Conservation (phyloP, 2,797 vertebrate species). For the Aulostomus chinensis region DNA sequence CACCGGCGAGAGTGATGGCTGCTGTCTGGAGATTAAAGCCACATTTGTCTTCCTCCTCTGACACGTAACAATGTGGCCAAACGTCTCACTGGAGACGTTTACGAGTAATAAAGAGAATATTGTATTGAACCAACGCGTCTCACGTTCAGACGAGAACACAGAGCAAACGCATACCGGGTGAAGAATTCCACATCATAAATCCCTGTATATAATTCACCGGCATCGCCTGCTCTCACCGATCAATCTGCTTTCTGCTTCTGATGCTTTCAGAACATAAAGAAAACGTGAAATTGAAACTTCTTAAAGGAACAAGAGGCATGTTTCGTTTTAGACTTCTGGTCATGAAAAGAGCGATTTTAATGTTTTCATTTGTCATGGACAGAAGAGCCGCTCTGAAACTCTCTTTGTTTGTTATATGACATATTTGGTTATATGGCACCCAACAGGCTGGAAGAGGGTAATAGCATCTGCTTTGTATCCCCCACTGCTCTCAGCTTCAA, state of each 20-base stretch:
- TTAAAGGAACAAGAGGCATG: neutral
- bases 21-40: conserved; percentile 38
- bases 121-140: neutral
- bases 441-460: neutral
- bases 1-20: conserved; percentile 19
- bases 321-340: neutral
- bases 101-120: neutral
- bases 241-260: neutral
- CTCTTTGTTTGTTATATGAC: conserved; percentile 6
- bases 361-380: conserved; percentile 10
- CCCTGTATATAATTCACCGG: neutral
- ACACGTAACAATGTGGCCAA: conserved; percentile 2
- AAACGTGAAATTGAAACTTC: too few relatives aligned
- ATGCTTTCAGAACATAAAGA: too few relatives aligned
- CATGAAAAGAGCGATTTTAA: neutral
- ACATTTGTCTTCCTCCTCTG: conserved; percentile 36
- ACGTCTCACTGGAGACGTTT: conserved; percentile 6
- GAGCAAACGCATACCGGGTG: neutral
- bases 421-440: neutral
- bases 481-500: conserved; percentile 10
- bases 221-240: conserved; percentile 3
- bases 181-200: conserved; percentile 8
- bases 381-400: neutral
- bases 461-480: neutral
- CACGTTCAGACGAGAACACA: neutral